A percentile compares a stretch with the other conserved stretches of the same genome.
These are phyloP conservation scores for Porites lobata DNA, from an alignment of 92 coral and sea anemone genomes.

Conservation along the genomic window DNA sequence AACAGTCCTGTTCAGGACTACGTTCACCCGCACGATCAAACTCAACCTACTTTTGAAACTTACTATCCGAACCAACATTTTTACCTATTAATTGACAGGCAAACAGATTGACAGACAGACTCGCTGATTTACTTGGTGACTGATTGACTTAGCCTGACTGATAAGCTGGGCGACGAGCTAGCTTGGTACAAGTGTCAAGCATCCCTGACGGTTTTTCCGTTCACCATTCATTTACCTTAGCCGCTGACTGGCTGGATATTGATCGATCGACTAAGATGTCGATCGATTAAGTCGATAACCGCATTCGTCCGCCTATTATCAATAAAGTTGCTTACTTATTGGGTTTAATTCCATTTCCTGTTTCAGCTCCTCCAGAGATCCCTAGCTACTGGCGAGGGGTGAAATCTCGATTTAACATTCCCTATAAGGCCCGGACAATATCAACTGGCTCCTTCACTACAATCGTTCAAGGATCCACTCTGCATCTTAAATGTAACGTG, in stretches of 20 bases:
- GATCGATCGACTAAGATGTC: not conserved
- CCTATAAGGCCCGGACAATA: slow-evolving; percentile 1
- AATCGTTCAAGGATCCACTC: slow-evolving; percentile 77
- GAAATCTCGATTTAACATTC: slow-evolving; percentile 34
- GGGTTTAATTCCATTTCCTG: not conserved
- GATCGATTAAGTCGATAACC: not conserved
- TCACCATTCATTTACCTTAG: no score
- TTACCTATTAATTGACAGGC: not conserved
- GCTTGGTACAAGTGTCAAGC: not conserved
- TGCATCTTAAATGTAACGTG: slow-evolving; percentile 77
- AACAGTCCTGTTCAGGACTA: no score
- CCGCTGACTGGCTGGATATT: not conserved
- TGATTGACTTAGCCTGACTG: not conserved
- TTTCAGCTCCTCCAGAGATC: slow-evolving; percentile 77
- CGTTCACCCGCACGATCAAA: no score
- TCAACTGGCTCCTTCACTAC: slow-evolving; percentile 75
- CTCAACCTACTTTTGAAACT: not conserved
- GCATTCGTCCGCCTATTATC: not conserved
- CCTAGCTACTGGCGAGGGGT: slow-evolving; percentile 81
- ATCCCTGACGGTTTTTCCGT: no score
- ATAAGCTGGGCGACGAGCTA: not conserved
- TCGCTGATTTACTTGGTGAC: not conserved
- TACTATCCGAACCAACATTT: not conserved
- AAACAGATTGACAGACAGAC: not conserved
- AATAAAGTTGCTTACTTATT: not conserved